Evolutionary conservation across 2,888 invertebrate genomes (phyloP), one percentile per base, ranked within the genome.

Genomic region (Drosophila emarginata): DNA sequence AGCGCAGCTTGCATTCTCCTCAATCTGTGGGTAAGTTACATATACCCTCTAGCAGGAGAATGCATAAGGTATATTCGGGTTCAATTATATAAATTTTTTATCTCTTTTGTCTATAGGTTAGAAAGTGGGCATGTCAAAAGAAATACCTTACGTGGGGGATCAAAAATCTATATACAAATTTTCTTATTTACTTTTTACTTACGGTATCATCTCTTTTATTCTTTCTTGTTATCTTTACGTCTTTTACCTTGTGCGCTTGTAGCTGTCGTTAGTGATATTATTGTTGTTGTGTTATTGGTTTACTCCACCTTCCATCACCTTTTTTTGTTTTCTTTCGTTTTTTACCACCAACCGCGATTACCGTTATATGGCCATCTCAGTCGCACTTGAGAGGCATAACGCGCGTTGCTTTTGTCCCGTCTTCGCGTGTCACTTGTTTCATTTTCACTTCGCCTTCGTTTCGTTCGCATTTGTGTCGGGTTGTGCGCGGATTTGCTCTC

Each of bases 401-500:
- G 45, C 14, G 18, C 18, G 18, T 36, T 61, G 28, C 45, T 39
- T 14, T n/a, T 51, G 21, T 32, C 37, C 36, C 15, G 36, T 77
- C 60, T 54, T 67, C 67, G 60, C 51, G 21, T 14, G 39, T 37
- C 18, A 45, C 45, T 61, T 52, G 26, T 53, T 53, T 68, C 15
- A 64, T 26, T 63, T 36, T 56, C 15, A 7, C n/a, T 15, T 60
- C n/a, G 4, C 21, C 50, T 36, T 23, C 59, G 37, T 58, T 67
- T 60, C 64, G 60, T 59, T 66, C 9, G 21, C 45, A 36, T 64
- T 72, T 67, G 61, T 56, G 21, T 59, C 64, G n/a, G n/a, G n/a
- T n/a, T n/a, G n/a, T n/a, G 67, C 71, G 61, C 40, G 23, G 45
- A 26, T 60, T 72, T 50, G 67, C 32, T 58, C 71, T 67, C 61